Evolutionary conservation across 2,113 vertebrate genomes (phyloP).

Genomic region (Taxidea taxus): DNA sequence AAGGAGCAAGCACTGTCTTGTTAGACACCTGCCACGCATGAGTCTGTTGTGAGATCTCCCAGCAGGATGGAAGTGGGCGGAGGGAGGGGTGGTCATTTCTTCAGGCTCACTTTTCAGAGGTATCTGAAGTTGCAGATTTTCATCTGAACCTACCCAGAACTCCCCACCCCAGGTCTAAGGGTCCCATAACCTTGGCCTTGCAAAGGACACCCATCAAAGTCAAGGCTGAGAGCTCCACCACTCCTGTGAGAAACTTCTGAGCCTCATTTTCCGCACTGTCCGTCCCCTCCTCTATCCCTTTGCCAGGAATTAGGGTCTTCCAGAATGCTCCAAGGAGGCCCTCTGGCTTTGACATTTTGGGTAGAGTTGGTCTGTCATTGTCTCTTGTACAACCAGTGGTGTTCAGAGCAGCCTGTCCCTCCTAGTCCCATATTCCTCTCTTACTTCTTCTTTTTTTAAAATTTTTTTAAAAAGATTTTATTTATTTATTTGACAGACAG

Average conservation of each 20-base stretch:
- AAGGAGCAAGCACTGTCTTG: neutral
- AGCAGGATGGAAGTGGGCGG: neutral
- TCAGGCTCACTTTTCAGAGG: rapidly evolving
- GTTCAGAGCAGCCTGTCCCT: neutral
- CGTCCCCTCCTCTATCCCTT: neutral
- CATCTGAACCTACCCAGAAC: neutral
- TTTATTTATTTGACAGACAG: no score
- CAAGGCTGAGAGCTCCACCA: neutral
- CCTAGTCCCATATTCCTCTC: neutral
- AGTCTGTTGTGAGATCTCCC: neutral
- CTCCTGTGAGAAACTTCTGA: neutral
- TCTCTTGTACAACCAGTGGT: neutral
- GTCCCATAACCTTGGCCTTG: neutral
- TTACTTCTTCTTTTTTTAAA: neutral
- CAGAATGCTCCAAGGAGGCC: neutral
- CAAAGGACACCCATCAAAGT: neutral
- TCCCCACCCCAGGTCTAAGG: neutral
- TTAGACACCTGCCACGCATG: neutral
- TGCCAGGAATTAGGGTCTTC: neutral
- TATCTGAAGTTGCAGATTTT: neutral
- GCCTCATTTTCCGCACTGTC: neutral
- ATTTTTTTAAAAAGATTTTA: no score
- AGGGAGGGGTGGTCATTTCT: neutral
- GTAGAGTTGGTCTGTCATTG: neutral
- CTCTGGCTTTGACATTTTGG: neutral